Conservation (phyloP, 2,888 invertebrate genomes). For the Drosophila nr. perissopoda region DNA sequence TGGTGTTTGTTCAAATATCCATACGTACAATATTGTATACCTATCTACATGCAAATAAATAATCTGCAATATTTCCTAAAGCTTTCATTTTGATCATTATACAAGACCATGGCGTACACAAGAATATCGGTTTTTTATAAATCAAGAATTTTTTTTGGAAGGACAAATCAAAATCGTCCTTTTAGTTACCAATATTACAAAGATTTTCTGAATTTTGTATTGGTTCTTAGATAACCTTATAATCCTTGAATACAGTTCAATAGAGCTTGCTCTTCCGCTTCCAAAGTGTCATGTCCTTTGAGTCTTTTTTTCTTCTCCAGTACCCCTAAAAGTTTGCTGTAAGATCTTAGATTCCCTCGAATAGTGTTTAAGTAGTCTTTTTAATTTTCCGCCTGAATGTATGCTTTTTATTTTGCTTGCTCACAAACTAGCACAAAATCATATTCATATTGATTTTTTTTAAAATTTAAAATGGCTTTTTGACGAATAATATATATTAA, state of each 20-base stretch:
- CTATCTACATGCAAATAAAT: conserved; percentile 55
- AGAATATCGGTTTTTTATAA: not conserved
- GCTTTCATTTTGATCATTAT: not conserved
- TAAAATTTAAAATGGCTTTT: too few relatives aligned
- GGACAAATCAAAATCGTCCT: not conserved
- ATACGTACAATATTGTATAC: conserved; percentile 46
- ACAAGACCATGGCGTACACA: not conserved
- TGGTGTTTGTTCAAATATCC: conserved; percentile 73
- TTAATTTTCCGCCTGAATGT: not conserved
- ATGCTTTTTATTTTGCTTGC: not conserved
- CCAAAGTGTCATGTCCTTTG: not conserved
- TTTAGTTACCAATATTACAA: not conserved
- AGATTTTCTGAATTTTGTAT: not conserved
- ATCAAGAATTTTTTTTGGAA: not conserved
- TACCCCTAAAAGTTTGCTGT: not conserved
- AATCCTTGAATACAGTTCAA: not conserved
- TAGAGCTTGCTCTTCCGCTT: not conserved
- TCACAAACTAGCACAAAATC: too few relatives aligned
- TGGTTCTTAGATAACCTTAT: not conserved
- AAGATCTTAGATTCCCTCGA: not conserved
- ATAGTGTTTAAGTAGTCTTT: not conserved
- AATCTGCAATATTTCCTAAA: conserved; percentile 24
- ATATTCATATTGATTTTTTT: too few relatives aligned
- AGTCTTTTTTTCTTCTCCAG: not conserved
- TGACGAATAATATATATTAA: too few relatives aligned